Percentiles rank a stretch among this genome's conserved stretches.
Evolutionary conservation across 2,113 vertebrate genomes (phyloP).

Genomic region (Phyllopteryx taeniolatus): DNA sequence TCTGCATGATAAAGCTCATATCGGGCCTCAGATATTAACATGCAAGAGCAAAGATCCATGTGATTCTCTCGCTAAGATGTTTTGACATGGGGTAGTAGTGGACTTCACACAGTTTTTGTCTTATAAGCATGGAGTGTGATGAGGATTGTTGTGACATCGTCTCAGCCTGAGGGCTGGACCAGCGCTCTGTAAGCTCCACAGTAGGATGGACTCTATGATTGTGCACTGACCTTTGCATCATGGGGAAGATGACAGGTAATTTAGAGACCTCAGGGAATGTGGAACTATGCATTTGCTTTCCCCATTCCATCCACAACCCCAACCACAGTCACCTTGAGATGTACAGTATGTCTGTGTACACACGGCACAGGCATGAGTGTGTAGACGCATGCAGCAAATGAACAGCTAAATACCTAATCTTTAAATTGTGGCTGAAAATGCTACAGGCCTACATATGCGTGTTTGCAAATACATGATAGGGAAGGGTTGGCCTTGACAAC

Average conservation of each 20-base stretch:
- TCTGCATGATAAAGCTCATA: background rate
- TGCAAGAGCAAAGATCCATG: slow-evolving; percentile 10
- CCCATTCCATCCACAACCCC: slow-evolving; percentile 44
- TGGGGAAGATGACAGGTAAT: slow-evolving; percentile 82
- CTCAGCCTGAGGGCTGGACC: slow-evolving; percentile 70
- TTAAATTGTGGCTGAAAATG: slow-evolving; percentile 17
- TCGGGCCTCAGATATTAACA: slow-evolving; percentile 10
- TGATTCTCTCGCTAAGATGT: slow-evolving; percentile 39
- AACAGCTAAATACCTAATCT: slow-evolving; percentile 14
- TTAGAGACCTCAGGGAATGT: slow-evolving; percentile 71
- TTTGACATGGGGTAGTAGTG: slow-evolving; percentile 40
- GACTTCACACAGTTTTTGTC: slow-evolving; percentile 59
- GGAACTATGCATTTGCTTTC: slow-evolving; percentile 67
- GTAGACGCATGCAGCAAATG: slow-evolving; percentile 6
- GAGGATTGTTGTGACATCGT: slow-evolving; percentile 67
- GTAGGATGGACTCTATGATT: slow-evolving; percentile 81
- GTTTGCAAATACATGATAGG: slow-evolving; percentile 8
- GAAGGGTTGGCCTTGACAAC: slow-evolving; percentile 24
- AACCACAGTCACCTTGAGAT: slow-evolving; percentile 48
- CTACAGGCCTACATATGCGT: slow-evolving; percentile 14
- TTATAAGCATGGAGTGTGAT: slow-evolving; percentile 61
- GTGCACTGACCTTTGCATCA: slow-evolving; percentile 81
- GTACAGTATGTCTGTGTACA: slow-evolving; percentile 10
- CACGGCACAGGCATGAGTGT: background rate
- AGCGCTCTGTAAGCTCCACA: slow-evolving; percentile 53